Conservation (phyloP, 1,140 invertebrate genomes). For the Cherax quadricarinatus region DNA sequence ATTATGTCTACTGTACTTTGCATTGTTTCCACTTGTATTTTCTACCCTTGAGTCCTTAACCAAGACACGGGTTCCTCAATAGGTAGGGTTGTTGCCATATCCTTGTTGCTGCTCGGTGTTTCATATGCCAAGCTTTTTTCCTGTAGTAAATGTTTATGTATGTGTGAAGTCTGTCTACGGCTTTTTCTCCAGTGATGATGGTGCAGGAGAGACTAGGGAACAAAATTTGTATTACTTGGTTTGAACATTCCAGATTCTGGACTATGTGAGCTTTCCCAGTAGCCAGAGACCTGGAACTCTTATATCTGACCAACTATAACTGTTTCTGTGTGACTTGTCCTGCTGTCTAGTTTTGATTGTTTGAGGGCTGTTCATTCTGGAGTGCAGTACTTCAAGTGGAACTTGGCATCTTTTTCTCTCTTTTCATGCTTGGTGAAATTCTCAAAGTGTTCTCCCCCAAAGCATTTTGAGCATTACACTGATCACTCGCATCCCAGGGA, state of each 20-base stretch:
- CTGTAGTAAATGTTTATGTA: conserved; percentile 53
- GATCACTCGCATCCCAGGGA: conserved; percentile 10
- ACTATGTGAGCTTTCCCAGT: conserved; percentile 2
- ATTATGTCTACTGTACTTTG: background rate
- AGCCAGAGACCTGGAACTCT: conserved; percentile 38
- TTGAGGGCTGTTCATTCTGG: conserved; percentile 44
- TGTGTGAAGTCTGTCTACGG: conserved; percentile 35
- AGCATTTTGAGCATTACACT: conserved; percentile 20
- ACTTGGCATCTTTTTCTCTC: conserved; percentile 34
- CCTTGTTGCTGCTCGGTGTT: conserved; percentile 52
- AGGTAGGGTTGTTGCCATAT: conserved; percentile 50
- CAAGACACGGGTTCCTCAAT: conserved; percentile 66
- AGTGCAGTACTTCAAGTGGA: conserved; percentile 36
- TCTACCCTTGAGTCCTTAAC: conserved; percentile 53
- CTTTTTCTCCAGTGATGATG: conserved; percentile 54
- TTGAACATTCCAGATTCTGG: conserved; percentile 29
- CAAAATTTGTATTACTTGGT: conserved; percentile 32
- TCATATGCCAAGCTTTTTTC: conserved; percentile 46
- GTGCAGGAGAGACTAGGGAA: conserved; percentile 37
- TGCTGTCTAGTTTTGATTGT: conserved; percentile 48
- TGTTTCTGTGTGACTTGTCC: conserved; percentile 57
- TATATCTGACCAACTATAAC: conserved; percentile 37
- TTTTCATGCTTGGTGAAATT: conserved; percentile 16
- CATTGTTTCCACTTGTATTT: conserved; percentile 7
- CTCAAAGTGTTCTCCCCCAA: conserved; percentile 55